A percentile compares a stretch with the other conserved stretches of the same genome.
phyloP scores from a whole-genome alignment of 1,140 invertebrate genomes.

The Papilio glaucus region DNA sequence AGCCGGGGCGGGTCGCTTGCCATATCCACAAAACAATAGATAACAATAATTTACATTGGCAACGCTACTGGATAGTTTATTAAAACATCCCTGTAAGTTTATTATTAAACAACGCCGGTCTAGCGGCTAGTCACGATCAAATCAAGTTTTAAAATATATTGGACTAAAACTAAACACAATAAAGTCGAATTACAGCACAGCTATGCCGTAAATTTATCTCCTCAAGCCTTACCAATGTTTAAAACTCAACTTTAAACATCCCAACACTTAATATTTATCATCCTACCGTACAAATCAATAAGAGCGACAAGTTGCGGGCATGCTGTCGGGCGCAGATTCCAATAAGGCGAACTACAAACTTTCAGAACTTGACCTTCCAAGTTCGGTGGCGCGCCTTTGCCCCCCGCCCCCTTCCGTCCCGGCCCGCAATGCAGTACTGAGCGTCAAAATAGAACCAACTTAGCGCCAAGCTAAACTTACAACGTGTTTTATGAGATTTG shows the following conservation, averaged over 20 bases:
- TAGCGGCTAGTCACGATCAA: no score
- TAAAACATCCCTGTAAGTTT: no score
- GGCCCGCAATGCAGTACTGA: constrained; percentile 75
- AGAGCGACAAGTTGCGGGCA: constrained; percentile 46
- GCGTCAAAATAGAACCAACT: constrained; percentile 57
- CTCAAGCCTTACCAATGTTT: no score
- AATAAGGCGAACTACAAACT: constrained; percentile 65
- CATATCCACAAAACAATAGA: no score
- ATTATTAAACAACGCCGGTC: no score
- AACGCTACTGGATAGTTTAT: no score
- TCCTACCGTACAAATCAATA: constrained; percentile 41
- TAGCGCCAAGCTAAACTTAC: constrained; percentile 14
- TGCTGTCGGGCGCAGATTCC: constrained; percentile 48
- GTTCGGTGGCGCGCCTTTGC: constrained; percentile 57
- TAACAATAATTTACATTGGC: no score
- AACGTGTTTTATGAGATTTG: background rate
- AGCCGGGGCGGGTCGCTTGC: no score
- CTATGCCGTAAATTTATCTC: no score
- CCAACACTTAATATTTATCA: background rate
- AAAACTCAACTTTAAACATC: constrained; percentile 6
- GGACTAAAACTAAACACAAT: no score
- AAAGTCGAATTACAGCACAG: no score
- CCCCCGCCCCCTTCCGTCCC: constrained; percentile 47
- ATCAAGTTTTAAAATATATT: no score
- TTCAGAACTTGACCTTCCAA: constrained; percentile 73